Percentiles rank a stretch among this genome's conserved stretches.
Conservation (phyloP, 2,888 invertebrate genomes). For the Seira musarum region DNA sequence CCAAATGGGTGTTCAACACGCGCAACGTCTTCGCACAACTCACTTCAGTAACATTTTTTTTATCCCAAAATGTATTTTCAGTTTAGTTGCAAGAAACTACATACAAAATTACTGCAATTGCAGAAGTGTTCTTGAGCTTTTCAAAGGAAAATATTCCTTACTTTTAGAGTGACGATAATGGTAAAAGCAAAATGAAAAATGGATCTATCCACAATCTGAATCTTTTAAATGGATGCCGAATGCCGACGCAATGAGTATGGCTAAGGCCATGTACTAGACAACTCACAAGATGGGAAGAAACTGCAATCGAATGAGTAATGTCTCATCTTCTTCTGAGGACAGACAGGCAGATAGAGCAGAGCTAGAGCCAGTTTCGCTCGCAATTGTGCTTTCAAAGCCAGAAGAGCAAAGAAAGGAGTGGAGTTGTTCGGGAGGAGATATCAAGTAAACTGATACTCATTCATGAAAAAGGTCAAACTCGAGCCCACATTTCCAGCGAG, state of each 20-base stretch:
- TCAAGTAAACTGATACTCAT: constrained; percentile 47
- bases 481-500: constrained; percentile 45
- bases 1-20: no score
- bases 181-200: not conserved
- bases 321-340: not conserved
- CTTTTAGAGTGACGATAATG: constrained; percentile 1
- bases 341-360: no score
- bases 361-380: not conserved
- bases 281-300: no score
- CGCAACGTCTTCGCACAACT: no score
- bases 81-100: no score
- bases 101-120: no score
- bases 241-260: not conserved
- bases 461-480: constrained; percentile 56
- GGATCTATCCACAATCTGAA: not conserved
- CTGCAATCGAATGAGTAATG: not conserved
- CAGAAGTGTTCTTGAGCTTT: no score
- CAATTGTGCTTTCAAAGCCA: constrained; percentile 3
- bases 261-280: no score
- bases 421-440: not conserved
- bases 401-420: constrained; percentile 17
- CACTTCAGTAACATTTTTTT: no score
- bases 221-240: constrained; percentile 4
- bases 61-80: no score
- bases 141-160: no score